A percentile compares a stretch with the other conserved stretches of the same genome.
phyloP scores from a whole-genome alignment of 2,797 vertebrate species.

The Lutjanus campechanus region DNA sequence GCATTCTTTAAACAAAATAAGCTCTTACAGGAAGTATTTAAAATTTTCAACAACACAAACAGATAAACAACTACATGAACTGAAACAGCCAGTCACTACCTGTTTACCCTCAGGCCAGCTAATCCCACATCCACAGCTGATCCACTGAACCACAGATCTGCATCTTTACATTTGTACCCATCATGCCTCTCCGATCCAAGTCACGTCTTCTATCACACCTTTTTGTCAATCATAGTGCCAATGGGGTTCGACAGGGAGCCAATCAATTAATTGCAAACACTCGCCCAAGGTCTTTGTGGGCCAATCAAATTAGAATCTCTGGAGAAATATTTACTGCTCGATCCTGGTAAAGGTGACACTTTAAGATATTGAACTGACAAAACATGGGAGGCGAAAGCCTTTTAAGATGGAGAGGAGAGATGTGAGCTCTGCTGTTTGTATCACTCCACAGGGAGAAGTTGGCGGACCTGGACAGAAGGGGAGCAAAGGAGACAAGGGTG shows the following conservation, averaged over 20 bases:
- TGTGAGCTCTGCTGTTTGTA: conserved; percentile 72
- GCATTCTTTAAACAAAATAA: conserved; percentile 24
- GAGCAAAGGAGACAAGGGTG: conserved; percentile 97
- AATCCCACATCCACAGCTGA: conserved; percentile 29
- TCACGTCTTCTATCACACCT: conserved; percentile 64
- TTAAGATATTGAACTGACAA: conserved; percentile 65
- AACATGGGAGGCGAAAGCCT: conserved; percentile 37
- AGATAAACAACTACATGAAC: conserved; percentile 13
- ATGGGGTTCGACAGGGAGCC: conserved; percentile 65
- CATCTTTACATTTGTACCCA: conserved; percentile 48
- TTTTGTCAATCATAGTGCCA: conserved; percentile 67
- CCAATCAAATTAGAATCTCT: conserved; percentile 81
- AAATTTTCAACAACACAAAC: conserved; percentile 18
- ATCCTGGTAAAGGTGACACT: conserved; percentile 71
- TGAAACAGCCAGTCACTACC: conserved; percentile 5
- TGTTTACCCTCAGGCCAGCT: conserved; percentile 42
- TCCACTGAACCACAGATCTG: conserved; percentile 48
- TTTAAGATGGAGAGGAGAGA: conserved; percentile 49
- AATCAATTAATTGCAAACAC: conserved; percentile 83
- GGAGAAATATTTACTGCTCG: conserved; percentile 72
- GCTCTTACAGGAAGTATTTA: conserved; percentile 7
- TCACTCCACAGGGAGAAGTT: conserved; percentile 93
- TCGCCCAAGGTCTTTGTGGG: conserved; percentile 70
- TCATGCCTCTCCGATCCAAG: conserved; percentile 46
- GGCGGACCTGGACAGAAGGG: conserved; percentile 98